Evolutionary conservation across 2,113 vertebrate species (phyloP).

Genomic region (Ptilonorhynchus violaceus): DNA sequence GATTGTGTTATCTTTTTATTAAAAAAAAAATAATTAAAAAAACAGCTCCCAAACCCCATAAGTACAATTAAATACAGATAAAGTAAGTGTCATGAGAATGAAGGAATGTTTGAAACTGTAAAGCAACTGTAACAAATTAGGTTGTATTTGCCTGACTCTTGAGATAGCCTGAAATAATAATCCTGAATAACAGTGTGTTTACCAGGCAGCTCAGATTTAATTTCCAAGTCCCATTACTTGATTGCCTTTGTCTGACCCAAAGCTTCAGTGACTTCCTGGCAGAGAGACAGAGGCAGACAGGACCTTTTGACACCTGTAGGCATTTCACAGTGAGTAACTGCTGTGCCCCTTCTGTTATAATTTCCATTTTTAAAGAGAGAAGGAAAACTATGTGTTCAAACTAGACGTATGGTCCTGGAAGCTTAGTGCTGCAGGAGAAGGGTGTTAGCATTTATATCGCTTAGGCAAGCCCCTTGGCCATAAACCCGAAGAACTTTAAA

Average conservation of each 20-base stretch:
- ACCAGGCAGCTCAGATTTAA: background rate
- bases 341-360: background rate
- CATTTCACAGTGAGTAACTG: background rate
- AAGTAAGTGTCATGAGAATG: background rate
- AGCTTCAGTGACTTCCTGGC: background rate
- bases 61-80: background rate
- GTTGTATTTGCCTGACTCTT: background rate
- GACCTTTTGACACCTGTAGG: background rate
- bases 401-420: background rate
- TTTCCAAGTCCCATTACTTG: background rate
- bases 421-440: background rate
- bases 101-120: background rate
- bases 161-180: background rate
- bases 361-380: background rate
- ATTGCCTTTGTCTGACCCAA: background rate
- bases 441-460: background rate
- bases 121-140: background rate
- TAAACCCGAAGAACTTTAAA: background rate
- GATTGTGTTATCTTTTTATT: background rate
- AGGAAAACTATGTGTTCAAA: background rate
- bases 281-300: background rate
- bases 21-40: background rate
- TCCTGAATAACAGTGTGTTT: background rate
- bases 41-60: fast-evolving
- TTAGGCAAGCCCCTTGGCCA: background rate